Conservation (phyloP, 2,797 vertebrate genomes). For the Carcharodon carcharias region DNA sequence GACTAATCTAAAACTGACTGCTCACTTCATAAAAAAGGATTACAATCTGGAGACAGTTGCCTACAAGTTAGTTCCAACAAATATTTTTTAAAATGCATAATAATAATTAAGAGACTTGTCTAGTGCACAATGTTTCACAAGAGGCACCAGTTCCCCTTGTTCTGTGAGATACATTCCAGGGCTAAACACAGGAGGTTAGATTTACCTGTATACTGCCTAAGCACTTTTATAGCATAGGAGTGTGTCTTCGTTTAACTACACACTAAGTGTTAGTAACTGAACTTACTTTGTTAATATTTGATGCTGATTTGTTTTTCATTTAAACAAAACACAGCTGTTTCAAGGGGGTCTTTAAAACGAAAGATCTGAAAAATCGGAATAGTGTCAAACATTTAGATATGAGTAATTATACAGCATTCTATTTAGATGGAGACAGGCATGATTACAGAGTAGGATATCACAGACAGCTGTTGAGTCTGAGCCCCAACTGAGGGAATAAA, state of each 20-base stretch:
- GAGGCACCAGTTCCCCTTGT: not conserved
- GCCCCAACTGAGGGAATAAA: not conserved
- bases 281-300: not conserved
- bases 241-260: not conserved
- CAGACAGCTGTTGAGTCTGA: constrained; percentile 22
- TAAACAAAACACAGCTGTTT: not conserved
- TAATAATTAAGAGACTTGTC: constrained; percentile 4
- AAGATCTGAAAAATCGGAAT: constrained; percentile 12
- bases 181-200: not conserved
- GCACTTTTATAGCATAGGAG: not conserved
- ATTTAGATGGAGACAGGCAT: constrained; percentile 27
- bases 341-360: not conserved
- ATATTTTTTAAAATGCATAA: not conserved
- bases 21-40: not conserved
- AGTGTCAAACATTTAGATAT: constrained; percentile 31
- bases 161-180: not conserved
- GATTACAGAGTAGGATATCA: not conserved
- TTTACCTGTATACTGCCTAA: not conserved
- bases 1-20: not conserved
- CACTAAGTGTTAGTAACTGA: not conserved
- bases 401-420: constrained; percentile 30
- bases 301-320: not conserved
- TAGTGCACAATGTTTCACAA: not conserved
- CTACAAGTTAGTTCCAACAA: not conserved
- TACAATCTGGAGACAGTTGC: not conserved